A percentile compares a stretch with the other conserved stretches of the same genome.
Conservation (phyloP, 2,888 invertebrate genomes). For the Xestobium rufovillosum region DNA sequence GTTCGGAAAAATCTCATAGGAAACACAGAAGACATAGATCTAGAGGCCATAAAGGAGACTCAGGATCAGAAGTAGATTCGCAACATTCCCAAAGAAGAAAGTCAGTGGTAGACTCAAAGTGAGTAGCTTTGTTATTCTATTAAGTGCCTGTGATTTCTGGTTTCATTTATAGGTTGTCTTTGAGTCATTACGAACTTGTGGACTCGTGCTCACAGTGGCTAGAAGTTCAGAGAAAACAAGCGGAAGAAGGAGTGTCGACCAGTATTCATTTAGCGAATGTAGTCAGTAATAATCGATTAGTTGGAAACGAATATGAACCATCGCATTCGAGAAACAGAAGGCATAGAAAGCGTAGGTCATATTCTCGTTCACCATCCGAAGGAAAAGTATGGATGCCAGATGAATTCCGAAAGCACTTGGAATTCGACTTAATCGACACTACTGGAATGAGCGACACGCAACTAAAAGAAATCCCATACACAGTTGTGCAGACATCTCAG, state of each 20-base stretch:
- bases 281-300: conserved; percentile 49
- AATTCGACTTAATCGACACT: conserved; percentile 82
- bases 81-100: conserved; percentile 37
- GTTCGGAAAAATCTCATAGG: conserved; percentile 72
- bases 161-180: conserved; percentile 39
- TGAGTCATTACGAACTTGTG: conserved; percentile 60
- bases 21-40: conserved; percentile 70
- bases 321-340: conserved; percentile 22
- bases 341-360: conserved; percentile 45
- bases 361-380: conserved; percentile 65
- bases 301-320: conserved; percentile 38
- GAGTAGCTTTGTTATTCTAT: too few species aligned
- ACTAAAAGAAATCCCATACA: conserved; percentile 80
- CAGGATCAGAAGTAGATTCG: conserved; percentile 65
- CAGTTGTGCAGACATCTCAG: conserved; percentile 70
- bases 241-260: conserved; percentile 46
- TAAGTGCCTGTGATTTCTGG: too few species aligned
- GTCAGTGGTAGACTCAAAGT: not conserved
- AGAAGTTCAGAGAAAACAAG: conserved; percentile 71
- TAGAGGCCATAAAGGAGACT: conserved; percentile 59
- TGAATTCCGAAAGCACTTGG: conserved; percentile 77
- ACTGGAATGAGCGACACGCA: conserved; percentile 84
- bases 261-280: conserved; percentile 65
- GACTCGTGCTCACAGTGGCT: conserved; percentile 87
- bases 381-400: conserved; percentile 64